Evolutionary conservation across 2,888 invertebrate genomes (phyloP).

Genomic region (Luperina nickerlii): DNA sequence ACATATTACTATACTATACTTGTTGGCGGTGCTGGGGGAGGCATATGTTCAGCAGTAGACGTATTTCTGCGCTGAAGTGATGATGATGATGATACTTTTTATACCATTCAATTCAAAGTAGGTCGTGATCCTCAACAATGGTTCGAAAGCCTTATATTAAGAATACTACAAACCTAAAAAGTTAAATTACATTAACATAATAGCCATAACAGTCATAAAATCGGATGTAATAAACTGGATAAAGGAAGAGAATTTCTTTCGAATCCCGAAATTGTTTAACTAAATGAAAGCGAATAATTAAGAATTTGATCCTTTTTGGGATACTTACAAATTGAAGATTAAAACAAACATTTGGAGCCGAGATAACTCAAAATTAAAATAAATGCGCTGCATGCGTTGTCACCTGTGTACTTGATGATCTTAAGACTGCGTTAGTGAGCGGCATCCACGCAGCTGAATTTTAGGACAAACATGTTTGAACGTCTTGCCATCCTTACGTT

Average conservation of each 20-base stretch:
- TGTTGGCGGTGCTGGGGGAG: not conserved
- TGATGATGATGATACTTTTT: not conserved
- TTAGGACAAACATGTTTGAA: not conserved
- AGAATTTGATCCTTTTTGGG: conserved; percentile 2
- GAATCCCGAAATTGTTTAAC: conserved; percentile 12
- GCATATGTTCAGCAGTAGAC: not conserved
- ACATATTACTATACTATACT: not conserved
- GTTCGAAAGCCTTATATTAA: not conserved
- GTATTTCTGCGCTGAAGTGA: not conserved
- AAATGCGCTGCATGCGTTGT: not conserved
- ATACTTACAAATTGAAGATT: not conserved
- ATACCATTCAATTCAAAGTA: not conserved
- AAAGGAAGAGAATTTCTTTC: not conserved
- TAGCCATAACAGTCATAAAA: not conserved
- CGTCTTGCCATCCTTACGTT: not conserved
- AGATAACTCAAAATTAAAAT: not conserved
- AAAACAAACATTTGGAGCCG: not conserved
- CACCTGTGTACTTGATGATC: not conserved
- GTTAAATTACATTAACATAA: not conserved
- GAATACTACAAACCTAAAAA: not conserved
- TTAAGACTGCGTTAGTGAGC: not conserved
- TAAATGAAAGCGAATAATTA: conserved; percentile 1
- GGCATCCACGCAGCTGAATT: not conserved
- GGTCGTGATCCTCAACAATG: not conserved
- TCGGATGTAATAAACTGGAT: not conserved